Evolutionary conservation across 2,113 vertebrate species (phyloP), one percentile per base, ranked within the genome.

Genomic region (Xenopus borealis): DNA sequence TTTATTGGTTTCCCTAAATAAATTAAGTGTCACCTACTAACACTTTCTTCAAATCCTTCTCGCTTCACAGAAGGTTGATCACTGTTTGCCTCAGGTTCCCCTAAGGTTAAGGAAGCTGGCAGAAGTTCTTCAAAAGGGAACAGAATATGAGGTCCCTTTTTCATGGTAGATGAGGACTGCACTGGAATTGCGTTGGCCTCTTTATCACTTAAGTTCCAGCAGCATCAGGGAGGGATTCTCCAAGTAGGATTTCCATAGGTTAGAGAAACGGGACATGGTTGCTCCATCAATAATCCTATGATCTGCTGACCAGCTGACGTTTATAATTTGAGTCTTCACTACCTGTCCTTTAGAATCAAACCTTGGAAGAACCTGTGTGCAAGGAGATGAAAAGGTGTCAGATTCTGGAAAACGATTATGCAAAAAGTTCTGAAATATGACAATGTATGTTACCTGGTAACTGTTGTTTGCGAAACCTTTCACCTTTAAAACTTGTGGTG

Each of bases 271-370:
- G 69, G 94, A 93, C 95, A 99, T 91, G 14, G 95, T 97, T 70
- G 97, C 97, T 0, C 97, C 97, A 1, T 99, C 96, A 0, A 99
- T 95, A 83, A 99, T 79, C 70, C 97, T 91, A 75, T 99, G 97
- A 82, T 99, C 97, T 0, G 96, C 97, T 3, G 96, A 98, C 96
- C 96, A 99, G 88, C 95, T 98, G 81, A 98, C 90, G 1, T 95
- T 95, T 92, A 98, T 93, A 80, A 98, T 89, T 68, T 94, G 94
- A 2, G 94, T 95, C 47, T 89, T 92, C 30, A 85, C 84, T 10
- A 98, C 87, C 66, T 95, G 92, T 66, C 91, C 94, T 2, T 78
- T 85, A 9, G 80, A 63, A 50, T 92, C 92, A 72, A 98, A 99
- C 55, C 96, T 88, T 40, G 97, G 97, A n/a, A 98, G 89, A 52